Conservation (phyloP, 2,797 vertebrate genomes). For the Spinibarbus caldwelli region DNA sequence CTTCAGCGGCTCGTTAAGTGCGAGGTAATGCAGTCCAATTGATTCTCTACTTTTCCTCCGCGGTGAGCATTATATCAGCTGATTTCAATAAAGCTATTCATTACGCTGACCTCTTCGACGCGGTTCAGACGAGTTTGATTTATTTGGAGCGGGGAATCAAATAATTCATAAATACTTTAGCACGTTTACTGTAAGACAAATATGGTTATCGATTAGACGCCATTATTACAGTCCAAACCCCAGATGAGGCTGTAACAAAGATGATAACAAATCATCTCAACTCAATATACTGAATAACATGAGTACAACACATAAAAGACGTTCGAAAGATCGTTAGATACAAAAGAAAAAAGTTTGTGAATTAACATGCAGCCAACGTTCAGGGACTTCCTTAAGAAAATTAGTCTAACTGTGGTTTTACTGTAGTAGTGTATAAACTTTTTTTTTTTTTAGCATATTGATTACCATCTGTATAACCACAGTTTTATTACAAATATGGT, state of each 20-base stretch:
- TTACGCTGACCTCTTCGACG: constrained; percentile 76
- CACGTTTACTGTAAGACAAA: constrained; percentile 82
- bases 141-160: constrained; percentile 79
- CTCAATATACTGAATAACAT: not conserved
- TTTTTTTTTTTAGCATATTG: too few species aligned
- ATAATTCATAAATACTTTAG: constrained; percentile 89
- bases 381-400: not conserved
- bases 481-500: too few species aligned
- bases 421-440: too few species aligned
- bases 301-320: not conserved
- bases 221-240: constrained; percentile 73
- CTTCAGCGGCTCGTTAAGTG: constrained; percentile 35
- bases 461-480: too few species aligned
- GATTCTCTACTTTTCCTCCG: constrained; percentile 45
- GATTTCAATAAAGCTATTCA: constrained; percentile 73
- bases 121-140: constrained; percentile 66
- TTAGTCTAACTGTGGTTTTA: too few species aligned
- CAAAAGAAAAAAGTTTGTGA: not conserved
- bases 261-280: constrained; percentile 63
- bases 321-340: not conserved
- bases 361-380: not conserved
- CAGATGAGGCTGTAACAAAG: constrained; percentile 49
- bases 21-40: constrained; percentile 54
- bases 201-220: constrained; percentile 81
- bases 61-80: constrained; percentile 46